These are phyloP conservation scores for Phorcus lineatus DNA, from an alignment of 2,888 invertebrate species.

Conservation along the genomic window DNA sequence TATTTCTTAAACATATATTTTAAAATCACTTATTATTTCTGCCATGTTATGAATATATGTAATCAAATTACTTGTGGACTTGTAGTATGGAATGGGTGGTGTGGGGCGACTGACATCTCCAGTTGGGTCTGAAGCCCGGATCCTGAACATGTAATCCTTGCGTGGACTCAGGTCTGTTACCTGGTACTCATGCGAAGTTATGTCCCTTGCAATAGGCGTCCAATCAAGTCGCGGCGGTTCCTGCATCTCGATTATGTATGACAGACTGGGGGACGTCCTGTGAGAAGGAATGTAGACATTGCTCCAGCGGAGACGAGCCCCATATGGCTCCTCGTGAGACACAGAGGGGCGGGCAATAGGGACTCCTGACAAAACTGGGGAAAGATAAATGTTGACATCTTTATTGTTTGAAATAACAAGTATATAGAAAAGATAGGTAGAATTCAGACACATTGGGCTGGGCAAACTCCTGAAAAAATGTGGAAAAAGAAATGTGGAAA, in stretches of 20 bases:
- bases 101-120: slow-evolving; percentile 97
- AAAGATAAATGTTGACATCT: background rate
- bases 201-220: slow-evolving; percentile 58
- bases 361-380: slow-evolving; percentile 58
- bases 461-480: too few species aligned
- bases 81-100: slow-evolving; percentile 80
- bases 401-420: too few species aligned
- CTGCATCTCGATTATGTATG: slow-evolving; percentile 54
- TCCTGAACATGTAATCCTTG: slow-evolving; percentile 95
- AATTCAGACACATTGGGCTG: too few species aligned
- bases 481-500: too few species aligned
- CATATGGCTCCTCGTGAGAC: slow-evolving; percentile 58
- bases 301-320: slow-evolving; percentile 63
- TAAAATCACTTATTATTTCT: too few species aligned
- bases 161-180: slow-evolving; percentile 84
- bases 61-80: slow-evolving; percentile 50
- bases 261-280: slow-evolving; percentile 2
- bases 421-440: too few species aligned
- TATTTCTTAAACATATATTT: too few species aligned
- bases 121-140: slow-evolving; percentile 89
- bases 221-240: slow-evolving; percentile 53
- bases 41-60: too few species aligned
- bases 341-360: slow-evolving; percentile 64
- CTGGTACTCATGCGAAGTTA: slow-evolving; percentile 55
- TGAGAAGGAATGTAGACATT: slow-evolving; percentile 60